A percentile compares a stretch with the other conserved stretches of the same genome.
Conservation (phyloP, 2,797 vertebrate species). For the Myioborus melanocephalus region DNA sequence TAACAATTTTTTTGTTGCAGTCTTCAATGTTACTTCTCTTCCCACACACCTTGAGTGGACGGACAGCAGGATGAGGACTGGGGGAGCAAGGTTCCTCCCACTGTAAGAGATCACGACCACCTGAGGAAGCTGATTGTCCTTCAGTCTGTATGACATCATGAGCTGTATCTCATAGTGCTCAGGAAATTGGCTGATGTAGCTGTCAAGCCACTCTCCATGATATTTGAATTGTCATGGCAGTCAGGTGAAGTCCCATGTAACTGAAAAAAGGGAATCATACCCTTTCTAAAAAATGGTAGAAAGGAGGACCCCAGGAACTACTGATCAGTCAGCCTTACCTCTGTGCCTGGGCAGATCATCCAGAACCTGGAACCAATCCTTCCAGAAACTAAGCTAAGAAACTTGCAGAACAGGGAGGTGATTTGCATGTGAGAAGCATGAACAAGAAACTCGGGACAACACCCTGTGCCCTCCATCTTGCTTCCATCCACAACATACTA, state of each 20-base stretch:
- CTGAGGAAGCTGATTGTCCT: background rate
- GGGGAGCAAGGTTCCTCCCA: background rate
- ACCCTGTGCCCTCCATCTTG: too few relatives aligned
- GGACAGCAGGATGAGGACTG: background rate
- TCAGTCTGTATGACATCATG: background rate
- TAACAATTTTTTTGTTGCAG: accelerated
- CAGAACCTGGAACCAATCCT: background rate
- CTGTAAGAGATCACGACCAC: background rate
- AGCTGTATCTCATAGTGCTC: background rate
- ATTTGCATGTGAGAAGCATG: background rate
- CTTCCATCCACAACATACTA: too few relatives aligned
- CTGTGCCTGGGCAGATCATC: background rate
- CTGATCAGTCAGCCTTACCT: background rate
- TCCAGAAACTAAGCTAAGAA: background rate
- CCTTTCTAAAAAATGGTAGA: background rate
- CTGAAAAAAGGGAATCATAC: background rate
- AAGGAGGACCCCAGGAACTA: background rate
- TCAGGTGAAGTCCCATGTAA: background rate
- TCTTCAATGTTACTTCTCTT: background rate
- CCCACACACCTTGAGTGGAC: background rate
- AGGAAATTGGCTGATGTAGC: background rate
- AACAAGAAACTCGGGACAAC: too few relatives aligned
- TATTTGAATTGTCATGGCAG: background rate
- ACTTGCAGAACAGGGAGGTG: background rate
- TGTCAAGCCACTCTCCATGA: background rate